These are phyloP conservation scores for Conus canariensis DNA, from an alignment of 2,888 invertebrate species.

Conservation along the genomic window DNA sequence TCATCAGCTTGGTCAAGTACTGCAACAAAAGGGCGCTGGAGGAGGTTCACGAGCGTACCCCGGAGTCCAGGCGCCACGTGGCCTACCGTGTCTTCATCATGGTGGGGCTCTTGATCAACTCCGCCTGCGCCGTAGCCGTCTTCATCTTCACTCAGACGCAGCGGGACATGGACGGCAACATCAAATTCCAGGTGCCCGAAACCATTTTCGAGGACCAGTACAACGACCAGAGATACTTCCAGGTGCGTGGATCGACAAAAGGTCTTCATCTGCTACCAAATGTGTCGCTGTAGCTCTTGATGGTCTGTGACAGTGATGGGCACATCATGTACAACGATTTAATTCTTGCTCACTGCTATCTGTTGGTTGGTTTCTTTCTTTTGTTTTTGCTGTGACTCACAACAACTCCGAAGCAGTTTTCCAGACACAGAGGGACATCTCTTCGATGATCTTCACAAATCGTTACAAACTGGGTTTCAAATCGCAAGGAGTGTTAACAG, in stretches of 20 bases:
- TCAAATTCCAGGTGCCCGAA: slow-evolving; percentile 66
- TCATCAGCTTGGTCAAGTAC: slow-evolving; percentile 59
- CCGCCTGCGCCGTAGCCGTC: slow-evolving; percentile 60
- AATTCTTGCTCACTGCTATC: no score
- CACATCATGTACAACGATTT: no score
- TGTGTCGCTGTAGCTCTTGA: no score
- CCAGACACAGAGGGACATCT: no score
- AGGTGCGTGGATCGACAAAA: slow-evolving; percentile 51
- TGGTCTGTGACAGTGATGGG: no score
- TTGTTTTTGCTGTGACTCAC: no score
- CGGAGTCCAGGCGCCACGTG: slow-evolving; percentile 54
- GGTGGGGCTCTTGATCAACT: slow-evolving; percentile 63
- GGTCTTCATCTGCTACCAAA: no score
- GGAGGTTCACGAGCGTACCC: slow-evolving; percentile 49
- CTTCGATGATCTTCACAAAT: no score
- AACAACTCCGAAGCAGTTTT: no score
- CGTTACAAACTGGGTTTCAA: no score
- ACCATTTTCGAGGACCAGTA: slow-evolving; percentile 61
- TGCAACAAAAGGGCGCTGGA: slow-evolving; percentile 53
- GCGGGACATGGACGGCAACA: slow-evolving; percentile 58
- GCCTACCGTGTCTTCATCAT: slow-evolving; percentile 64
- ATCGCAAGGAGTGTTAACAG: no score
- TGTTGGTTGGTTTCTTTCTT: no score
- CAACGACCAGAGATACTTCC: slow-evolving; percentile 68
- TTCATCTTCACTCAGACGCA: slow-evolving; percentile 69